Conservation (phyloP, 1,140 invertebrate species). For the Drosophila leontia region DNA sequence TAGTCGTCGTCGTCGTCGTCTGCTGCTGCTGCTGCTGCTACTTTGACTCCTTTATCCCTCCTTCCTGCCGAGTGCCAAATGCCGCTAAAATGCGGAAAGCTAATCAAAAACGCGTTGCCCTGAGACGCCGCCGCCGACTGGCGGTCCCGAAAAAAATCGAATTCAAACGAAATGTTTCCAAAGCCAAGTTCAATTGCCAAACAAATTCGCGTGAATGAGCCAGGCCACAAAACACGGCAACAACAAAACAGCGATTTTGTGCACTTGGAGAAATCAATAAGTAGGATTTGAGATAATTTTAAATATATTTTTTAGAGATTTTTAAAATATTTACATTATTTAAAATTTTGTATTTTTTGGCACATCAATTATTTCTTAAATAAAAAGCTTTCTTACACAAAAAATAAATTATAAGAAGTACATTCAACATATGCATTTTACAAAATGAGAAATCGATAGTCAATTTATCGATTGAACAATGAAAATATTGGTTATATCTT, state of each 20-base stretch:
- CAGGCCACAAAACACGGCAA: conserved; percentile 44
- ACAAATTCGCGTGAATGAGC: conserved; percentile 82
- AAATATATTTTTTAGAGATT: not conserved
- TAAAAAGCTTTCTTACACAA: not conserved
- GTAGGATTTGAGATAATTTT: not conserved
- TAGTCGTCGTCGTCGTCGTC: conserved; percentile 31
- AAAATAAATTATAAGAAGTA: not conserved
- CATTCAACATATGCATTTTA: not conserved
- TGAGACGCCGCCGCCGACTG: conserved; percentile 37
- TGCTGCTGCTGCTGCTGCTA: conserved; percentile 36
- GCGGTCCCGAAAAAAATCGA: conserved; percentile 57
- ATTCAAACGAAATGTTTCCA: conserved; percentile 75
- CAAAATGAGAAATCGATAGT: not conserved
- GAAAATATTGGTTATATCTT: not conserved
- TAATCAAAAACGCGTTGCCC: conserved; percentile 84
- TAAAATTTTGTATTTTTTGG: not conserved
- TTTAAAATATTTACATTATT: not conserved
- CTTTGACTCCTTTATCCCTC: conserved; percentile 42
- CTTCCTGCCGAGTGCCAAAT: conserved; percentile 59
- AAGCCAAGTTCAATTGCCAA: conserved; percentile 84
- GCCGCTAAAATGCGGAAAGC: conserved; percentile 82
- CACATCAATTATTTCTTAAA: not conserved
- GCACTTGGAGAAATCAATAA: conserved; percentile 10
- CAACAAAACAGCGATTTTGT: conserved; percentile 25
- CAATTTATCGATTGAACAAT: not conserved